A percentile compares a stretch with the other conserved stretches of the same genome.
These are phyloP conservation scores for Clepsis dumicolana DNA, from an alignment of 2,888 invertebrate genomes.

Conservation along the genomic window DNA sequence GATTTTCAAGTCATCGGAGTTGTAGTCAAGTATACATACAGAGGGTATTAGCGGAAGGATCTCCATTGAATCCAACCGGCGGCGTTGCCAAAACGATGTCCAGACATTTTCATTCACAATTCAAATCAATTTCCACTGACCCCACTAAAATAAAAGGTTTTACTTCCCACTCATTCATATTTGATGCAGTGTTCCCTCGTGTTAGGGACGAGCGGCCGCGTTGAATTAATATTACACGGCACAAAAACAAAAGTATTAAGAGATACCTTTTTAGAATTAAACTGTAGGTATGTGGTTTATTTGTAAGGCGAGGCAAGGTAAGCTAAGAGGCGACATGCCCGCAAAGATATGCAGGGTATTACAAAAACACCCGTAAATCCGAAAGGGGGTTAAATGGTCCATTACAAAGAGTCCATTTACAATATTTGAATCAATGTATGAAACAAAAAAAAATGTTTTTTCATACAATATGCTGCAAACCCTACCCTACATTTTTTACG, in stretches of 20 bases:
- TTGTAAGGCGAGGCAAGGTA: too few relatives aligned
- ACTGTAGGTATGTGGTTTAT: too few relatives aligned
- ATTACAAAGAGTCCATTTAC: too few relatives aligned
- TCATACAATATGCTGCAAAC: too few relatives aligned
- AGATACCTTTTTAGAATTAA: too few relatives aligned
- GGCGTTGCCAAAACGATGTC: neutral
- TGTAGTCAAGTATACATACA: neutral
- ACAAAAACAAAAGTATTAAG: neutral
- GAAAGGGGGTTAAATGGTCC: too few relatives aligned
- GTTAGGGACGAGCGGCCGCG: neutral
- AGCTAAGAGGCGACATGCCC: too few relatives aligned
- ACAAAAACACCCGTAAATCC: too few relatives aligned
- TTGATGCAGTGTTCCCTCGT: neutral
- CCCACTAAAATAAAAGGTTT: conserved; percentile 17
- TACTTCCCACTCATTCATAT: neutral
- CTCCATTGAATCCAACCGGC: neutral
- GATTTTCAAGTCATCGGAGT: neutral
- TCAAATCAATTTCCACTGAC: neutral
- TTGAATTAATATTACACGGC: conserved; percentile 6
- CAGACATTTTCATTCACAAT: neutral
- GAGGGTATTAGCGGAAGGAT: neutral
- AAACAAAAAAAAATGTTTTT: too few relatives aligned
- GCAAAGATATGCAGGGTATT: too few relatives aligned
- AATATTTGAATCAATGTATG: too few relatives aligned
- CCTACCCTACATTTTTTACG: too few relatives aligned